These are phyloP conservation scores for Nothura maculosa DNA, from an alignment of 2,797 vertebrate species.

Conservation along the genomic window DNA sequence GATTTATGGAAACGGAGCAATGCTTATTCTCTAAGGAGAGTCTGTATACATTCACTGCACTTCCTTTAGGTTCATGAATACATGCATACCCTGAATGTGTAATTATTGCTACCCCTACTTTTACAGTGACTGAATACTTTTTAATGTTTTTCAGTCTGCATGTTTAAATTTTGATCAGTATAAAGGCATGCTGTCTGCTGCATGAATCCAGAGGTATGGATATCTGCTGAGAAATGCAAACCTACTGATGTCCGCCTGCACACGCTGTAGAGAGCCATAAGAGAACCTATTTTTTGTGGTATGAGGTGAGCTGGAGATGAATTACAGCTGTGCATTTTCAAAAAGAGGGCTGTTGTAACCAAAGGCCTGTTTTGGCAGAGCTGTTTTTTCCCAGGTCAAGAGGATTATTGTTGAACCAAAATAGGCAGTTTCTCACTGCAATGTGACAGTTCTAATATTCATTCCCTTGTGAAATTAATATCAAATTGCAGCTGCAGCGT, in stretches of 20 bases:
- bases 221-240: not conserved
- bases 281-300: not conserved
- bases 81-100: not conserved
- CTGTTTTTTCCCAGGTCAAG: not conserved
- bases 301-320: not conserved
- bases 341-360: not conserved
- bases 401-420: constrained; percentile 21
- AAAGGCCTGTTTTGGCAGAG: not conserved
- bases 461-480: constrained; percentile 31
- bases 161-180: not conserved
- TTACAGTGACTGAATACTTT: not conserved
- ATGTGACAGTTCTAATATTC: not conserved
- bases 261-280: not conserved
- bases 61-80: not conserved
- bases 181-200: not conserved
- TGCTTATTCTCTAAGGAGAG: not conserved
- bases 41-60: not conserved
- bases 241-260: not conserved
- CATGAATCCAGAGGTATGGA: not conserved
- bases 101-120: not conserved
- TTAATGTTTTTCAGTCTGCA: not conserved
- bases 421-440: not conserved
- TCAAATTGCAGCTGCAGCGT: not conserved
- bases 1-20: not conserved
- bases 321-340: not conserved